A percentile compares a stretch with the other conserved stretches of the same genome.
These are phyloP conservation scores for Heliconius sara DNA, from an alignment of 2,888 invertebrate genomes.

Conservation along the genomic window DNA sequence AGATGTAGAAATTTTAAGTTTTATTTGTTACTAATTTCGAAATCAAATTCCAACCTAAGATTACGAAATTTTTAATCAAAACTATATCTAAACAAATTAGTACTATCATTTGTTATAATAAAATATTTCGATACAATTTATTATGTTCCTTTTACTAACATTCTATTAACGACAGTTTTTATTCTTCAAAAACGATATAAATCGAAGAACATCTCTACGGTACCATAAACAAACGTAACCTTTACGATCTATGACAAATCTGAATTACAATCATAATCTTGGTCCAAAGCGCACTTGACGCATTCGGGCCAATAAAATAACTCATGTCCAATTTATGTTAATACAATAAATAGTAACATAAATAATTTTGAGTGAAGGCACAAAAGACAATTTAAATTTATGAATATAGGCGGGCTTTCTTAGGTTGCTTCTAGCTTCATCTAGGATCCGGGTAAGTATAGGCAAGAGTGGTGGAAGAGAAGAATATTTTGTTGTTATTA, in stretches of 20 bases:
- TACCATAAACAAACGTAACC: constrained; percentile 67
- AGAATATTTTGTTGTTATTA: not conserved
- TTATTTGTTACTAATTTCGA: no score
- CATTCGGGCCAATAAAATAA: constrained; percentile 81
- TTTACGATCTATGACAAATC: constrained; percentile 82
- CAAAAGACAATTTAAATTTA: constrained; percentile 80
- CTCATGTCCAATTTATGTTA: constrained; percentile 84
- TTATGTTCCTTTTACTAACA: not conserved
- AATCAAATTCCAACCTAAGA: not conserved
- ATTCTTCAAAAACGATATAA: constrained; percentile 26
- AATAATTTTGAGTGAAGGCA: constrained; percentile 73
- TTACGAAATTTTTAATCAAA: not conserved
- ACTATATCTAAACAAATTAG: not conserved
- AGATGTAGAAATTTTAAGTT: not conserved
- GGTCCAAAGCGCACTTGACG: constrained; percentile 74
- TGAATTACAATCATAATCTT: constrained; percentile 79
- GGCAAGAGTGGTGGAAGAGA: not conserved
- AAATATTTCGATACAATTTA: not conserved
- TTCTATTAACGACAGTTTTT: constrained; percentile 17
- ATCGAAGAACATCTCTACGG: constrained; percentile 44
- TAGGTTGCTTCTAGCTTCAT: constrained; percentile 50
- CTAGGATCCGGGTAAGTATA: constrained; percentile 17
- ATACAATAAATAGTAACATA: constrained; percentile 83
- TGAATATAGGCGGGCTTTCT: constrained; percentile 65
- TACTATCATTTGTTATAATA: not conserved